Percentiles rank a stretch among this genome's conserved stretches.
phyloP scores from a whole-genome alignment of 2,113 vertebrate species.

The Chunga burmeisteri region DNA sequence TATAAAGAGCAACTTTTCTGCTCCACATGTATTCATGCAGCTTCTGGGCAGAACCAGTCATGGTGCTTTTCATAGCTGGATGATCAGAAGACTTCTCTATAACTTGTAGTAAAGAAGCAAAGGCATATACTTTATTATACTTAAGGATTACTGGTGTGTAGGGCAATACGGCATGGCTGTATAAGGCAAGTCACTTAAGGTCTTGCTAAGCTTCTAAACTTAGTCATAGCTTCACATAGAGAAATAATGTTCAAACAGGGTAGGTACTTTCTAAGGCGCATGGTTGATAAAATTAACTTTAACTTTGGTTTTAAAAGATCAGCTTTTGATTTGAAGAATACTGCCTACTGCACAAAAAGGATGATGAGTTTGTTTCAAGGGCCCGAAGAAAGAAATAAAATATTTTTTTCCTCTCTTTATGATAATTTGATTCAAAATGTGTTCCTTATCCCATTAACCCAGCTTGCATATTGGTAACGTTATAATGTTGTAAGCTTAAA shows the following conservation, averaged over 20 bases:
- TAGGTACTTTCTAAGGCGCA: not conserved
- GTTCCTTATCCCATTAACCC: not conserved
- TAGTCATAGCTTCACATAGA: not conserved
- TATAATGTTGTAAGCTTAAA: not conserved
- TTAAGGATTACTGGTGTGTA: not conserved
- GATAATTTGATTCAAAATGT: not conserved
- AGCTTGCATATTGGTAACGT: not conserved
- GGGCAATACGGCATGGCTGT: not conserved
- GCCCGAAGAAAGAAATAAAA: not conserved
- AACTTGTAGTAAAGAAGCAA: slow-evolving; percentile 11
- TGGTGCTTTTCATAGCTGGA: slow-evolving; percentile 56
- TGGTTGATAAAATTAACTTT: not conserved
- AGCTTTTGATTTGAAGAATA: not conserved
- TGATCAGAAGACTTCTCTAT: slow-evolving; percentile 59
- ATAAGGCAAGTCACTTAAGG: not conserved
- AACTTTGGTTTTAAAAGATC: not conserved
- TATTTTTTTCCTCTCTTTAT: not conserved
- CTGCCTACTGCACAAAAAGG: not conserved
- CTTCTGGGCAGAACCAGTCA: slow-evolving; percentile 66
- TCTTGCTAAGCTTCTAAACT: slow-evolving; percentile 1
- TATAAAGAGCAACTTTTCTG: slow-evolving; percentile 66
- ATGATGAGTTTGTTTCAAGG: not conserved
- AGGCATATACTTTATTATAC: slow-evolving; percentile 28
- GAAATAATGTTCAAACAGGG: not conserved
- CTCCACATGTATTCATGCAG: slow-evolving; percentile 50